Base-by-base conservation (phyloP, 2,888 invertebrate species). In the Saturnia japonica region DNA sequence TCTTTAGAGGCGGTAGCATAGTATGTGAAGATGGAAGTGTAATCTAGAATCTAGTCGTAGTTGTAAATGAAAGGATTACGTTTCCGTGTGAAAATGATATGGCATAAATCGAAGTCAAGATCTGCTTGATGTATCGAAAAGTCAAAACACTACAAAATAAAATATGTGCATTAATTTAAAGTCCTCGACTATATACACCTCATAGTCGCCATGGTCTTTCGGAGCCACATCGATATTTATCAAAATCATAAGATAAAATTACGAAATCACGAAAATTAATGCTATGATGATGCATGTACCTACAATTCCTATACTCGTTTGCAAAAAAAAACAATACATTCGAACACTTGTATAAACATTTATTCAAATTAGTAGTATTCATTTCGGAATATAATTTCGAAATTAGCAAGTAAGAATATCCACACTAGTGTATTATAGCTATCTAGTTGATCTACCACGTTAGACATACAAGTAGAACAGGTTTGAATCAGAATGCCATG, bases 281-380 rank as follows among this genome's bases (percentile, higher is more conserved):
- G 25, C 25, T n/a, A n/a, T n/a, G n/a, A n/a, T n/a, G n/a, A n/a
- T n/a, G n/a, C n/a, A n/a, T 22, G 12, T 3, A 25, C 25, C 25
- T 57, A 25, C 25, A n/a, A n/a, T 22, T 54, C 11, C 22, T 25
- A 12, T 16, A 25, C 25, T 12, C 16, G 57, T 22, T 25, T 57
- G 25, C 9, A 57, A 25, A 25, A 57, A 57, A 25, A 12, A 12
- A 57, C 12, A 57, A 25, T 22, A 57, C 14, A 25, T 25, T 57
- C 25, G 14, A 57, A 57, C 57, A 57, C 57, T 57, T 57, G 57
- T 25, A 25, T 57, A 57, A 57, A 57, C 57, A 57, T 57, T 57
- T 12, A 57, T 57, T 25, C 57, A 57, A 57, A 25, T 57, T 16
- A 57, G 25, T 57, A 12, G 25, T 34, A 47, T 34, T 43, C 25